phyloP scores from a whole-genome alignment of 2,888 invertebrate species.

The Leptothorax acervorum region DNA sequence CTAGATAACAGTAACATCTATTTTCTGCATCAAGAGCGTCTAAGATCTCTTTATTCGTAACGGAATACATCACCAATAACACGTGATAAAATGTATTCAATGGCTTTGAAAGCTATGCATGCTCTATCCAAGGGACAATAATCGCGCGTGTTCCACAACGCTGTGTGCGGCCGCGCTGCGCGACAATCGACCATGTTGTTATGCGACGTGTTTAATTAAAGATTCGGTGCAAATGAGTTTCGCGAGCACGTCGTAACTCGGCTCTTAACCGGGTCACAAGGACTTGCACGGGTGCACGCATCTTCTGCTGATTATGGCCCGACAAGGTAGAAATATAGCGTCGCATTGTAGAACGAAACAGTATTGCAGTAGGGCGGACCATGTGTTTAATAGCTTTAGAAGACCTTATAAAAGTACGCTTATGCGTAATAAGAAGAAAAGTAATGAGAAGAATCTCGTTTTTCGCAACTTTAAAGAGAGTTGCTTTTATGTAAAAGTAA shows the following conservation, averaged over 20 bases:
- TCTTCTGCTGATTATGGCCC: slow-evolving; percentile 21
- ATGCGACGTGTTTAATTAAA: slow-evolving; percentile 71
- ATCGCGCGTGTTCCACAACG: neutral
- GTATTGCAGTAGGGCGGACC: slow-evolving; percentile 12
- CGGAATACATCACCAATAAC: neutral
- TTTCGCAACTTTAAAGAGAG: neutral
- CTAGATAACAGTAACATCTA: neutral
- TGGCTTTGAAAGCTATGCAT: neutral
- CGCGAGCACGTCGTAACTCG: slow-evolving; percentile 69
- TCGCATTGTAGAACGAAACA: slow-evolving; percentile 14
- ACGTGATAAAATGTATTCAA: neutral
- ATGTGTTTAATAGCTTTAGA: slow-evolving; percentile 2
- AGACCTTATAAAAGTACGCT: slow-evolving; percentile 1
- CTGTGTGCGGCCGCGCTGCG: neutral
- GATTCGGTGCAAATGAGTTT: slow-evolving; percentile 74
- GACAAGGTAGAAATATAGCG: slow-evolving; percentile 14
- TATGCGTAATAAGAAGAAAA: neutral
- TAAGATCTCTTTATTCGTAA: slow-evolving; percentile 26
- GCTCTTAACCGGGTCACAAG: slow-evolving; percentile 56
- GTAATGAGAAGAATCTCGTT: neutral
- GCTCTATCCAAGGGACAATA: slow-evolving; percentile 4
- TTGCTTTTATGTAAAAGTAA: neutral
- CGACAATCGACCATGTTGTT: slow-evolving; percentile 59
- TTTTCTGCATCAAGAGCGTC: slow-evolving; percentile 45
- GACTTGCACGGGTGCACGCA: slow-evolving; percentile 47